Percentiles rank a stretch among this genome's conserved stretches.
Evolutionary conservation across 2,888 invertebrate genomes (phyloP).

Genomic region (Esperia sulphurella): DNA sequence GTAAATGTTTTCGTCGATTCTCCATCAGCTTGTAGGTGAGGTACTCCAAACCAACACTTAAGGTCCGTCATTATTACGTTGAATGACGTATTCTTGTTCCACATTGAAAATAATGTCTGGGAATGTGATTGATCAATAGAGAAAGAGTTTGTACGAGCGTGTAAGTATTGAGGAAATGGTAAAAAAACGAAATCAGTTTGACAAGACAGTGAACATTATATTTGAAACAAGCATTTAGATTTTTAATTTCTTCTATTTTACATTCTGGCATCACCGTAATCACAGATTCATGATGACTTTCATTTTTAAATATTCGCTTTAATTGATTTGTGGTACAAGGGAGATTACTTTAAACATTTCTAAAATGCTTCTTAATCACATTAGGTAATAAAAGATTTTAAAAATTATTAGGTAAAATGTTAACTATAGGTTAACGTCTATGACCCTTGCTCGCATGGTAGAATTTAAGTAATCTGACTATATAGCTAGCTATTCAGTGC

Average conservation of each 20-base stretch:
- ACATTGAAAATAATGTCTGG: too few species aligned
- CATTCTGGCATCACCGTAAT: background rate
- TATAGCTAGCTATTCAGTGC: too few species aligned
- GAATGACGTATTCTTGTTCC: too few species aligned
- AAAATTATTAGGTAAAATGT: slow-evolving; percentile 60
- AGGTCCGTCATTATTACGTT: too few species aligned
- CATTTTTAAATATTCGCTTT: slow-evolving; percentile 1
- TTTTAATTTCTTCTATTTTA: background rate
- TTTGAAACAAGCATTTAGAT: background rate
- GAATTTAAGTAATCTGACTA: too few species aligned
- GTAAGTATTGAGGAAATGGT: background rate
- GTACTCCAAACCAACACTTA: too few species aligned
- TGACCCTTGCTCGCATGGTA: too few species aligned
- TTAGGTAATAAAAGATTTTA: slow-evolving; percentile 51
- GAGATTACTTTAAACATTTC: slow-evolving; percentile 66
- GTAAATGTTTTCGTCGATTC: too few species aligned
- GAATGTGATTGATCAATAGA: too few species aligned
- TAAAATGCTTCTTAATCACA: slow-evolving; percentile 67
- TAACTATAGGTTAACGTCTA: slow-evolving; percentile 35
- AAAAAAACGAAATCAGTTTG: background rate
- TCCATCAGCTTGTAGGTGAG: too few species aligned
- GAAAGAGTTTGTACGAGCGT: too few species aligned
- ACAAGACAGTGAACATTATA: background rate
- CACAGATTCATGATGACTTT: background rate
- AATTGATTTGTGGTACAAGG: slow-evolving; percentile 61